Evolutionary conservation across 2,797 vertebrate genomes (phyloP), one percentile per base, ranked within the genome.

Genomic region (Mormyrus proboscirostris): DNA sequence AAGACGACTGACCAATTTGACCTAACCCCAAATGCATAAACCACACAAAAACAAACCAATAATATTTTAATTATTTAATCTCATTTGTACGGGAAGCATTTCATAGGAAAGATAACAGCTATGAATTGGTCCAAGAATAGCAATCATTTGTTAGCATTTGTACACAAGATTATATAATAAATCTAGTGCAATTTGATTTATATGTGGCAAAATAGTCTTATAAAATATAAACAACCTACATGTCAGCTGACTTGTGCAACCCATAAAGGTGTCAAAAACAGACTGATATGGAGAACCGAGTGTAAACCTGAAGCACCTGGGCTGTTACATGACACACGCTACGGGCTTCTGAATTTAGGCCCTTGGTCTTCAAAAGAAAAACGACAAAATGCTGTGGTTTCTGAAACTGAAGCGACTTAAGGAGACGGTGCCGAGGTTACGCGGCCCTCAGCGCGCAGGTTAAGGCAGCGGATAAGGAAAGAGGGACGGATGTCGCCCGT

Each of bases 391-490:
- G 76, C 41, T 47, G 79, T n/a, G 38, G 57, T 41, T 47, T 33
- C 25, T 49, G 79, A 62, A 84, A 22, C 41, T 47, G 55, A 22
- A 9, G 22, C n/a, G 41, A 12, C 69, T 38, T 38, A 38, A 73
- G 5, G 38, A n/a, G 10, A 10, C 85, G 4, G 84, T 50, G 89
- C 76, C 49, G n/a, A 49, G 10, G 47, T 51, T 4, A 50, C 47
- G 3, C 25, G 47, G 4, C 84, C 22, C 65, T 25, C 50, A 33
- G 69, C 5, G 50, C 62, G 41, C 69, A 59, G n/a, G 22, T 90
- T 90, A 91, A 90, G 29, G 88, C 65, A 47, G 89, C 55, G 85
- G 86, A 89, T 83, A 25, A 25, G 9, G 87, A 91, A 90, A 87
- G 65, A 62, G 50, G 53, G 49, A 53, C 22, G n/a, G 8, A 25